These are phyloP conservation scores for Miichthys miiuy DNA, from an alignment of 2,797 vertebrate species.

Conservation along the genomic window DNA sequence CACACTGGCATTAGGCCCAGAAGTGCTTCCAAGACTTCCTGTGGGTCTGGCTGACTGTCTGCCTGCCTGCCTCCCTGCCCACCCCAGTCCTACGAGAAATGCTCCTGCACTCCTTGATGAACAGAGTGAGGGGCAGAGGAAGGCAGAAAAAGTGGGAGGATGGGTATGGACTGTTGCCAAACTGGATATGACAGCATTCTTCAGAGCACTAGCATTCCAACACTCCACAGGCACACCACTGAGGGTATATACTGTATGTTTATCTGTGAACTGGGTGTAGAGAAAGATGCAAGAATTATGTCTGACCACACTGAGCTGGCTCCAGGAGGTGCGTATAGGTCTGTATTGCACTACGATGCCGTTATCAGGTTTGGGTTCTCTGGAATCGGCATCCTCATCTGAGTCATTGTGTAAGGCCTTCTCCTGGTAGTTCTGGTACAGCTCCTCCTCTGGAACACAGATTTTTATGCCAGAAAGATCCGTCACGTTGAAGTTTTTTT, in stretches of 20 bases:
- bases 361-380: constrained; percentile 84
- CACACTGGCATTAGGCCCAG: constrained; percentile 63
- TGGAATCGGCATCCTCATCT: constrained; percentile 91
- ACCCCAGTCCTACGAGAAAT: constrained; percentile 39
- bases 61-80: constrained; percentile 35
- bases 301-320: constrained; percentile 94
- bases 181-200: constrained; percentile 79
- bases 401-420: constrained; percentile 96
- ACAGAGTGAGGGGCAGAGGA: constrained; percentile 37
- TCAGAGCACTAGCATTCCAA: constrained; percentile 73
- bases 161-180: constrained; percentile 58
- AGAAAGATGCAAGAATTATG: constrained; percentile 23
- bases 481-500: not conserved
- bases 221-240: constrained; percentile 24
- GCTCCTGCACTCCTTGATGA: constrained; percentile 59
- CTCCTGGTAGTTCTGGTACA: constrained; percentile 98
- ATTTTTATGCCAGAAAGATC: constrained; percentile 8
- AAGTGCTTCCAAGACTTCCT: constrained; percentile 69
- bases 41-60: constrained; percentile 61
- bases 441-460: constrained; percentile 90
- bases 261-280: constrained; percentile 19
- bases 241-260: not conserved
- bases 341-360: constrained; percentile 90
- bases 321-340: constrained; percentile 93
- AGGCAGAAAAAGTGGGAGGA: constrained; percentile 65